Evolutionary conservation across 2,113 vertebrate genomes (phyloP).

Genomic region (Neodon shergylaensis): DNA sequence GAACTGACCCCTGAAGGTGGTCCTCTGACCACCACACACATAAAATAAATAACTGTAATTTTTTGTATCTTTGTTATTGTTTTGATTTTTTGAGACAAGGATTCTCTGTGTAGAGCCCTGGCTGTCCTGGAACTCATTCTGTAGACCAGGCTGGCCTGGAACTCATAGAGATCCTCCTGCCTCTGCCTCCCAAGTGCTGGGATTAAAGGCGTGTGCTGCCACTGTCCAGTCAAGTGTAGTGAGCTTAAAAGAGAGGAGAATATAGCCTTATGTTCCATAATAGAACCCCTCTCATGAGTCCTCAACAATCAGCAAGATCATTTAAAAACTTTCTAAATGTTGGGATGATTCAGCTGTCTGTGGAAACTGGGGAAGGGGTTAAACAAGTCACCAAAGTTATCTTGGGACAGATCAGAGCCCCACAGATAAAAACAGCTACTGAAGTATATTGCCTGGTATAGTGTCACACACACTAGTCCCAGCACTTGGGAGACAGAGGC

Average conservation of each 20-base stretch:
- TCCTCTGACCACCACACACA: background rate
- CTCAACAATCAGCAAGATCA: background rate
- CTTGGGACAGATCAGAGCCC: background rate
- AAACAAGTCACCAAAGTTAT: background rate
- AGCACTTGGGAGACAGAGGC: background rate
- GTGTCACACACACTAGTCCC: background rate
- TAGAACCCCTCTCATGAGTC: background rate
- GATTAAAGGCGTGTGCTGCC: background rate
- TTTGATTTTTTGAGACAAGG: too few species aligned
- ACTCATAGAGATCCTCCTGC: too few species aligned
- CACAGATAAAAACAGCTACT: background rate
- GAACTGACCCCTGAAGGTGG: background rate
- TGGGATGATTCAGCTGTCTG: background rate
- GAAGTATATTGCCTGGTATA: background rate
- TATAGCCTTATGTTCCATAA: background rate
- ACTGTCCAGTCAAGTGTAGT: background rate
- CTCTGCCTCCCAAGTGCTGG: too few species aligned
- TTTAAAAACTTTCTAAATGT: background rate
- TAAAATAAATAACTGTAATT: background rate
- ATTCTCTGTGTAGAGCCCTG: too few species aligned
- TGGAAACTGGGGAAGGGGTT: background rate
- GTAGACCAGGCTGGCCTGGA: too few species aligned
- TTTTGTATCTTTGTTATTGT: too few species aligned
- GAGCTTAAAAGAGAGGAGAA: background rate
- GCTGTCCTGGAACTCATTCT: too few species aligned